phyloP scores from a whole-genome alignment of 2,113 vertebrate species.

The Pipa parva region DNA sequence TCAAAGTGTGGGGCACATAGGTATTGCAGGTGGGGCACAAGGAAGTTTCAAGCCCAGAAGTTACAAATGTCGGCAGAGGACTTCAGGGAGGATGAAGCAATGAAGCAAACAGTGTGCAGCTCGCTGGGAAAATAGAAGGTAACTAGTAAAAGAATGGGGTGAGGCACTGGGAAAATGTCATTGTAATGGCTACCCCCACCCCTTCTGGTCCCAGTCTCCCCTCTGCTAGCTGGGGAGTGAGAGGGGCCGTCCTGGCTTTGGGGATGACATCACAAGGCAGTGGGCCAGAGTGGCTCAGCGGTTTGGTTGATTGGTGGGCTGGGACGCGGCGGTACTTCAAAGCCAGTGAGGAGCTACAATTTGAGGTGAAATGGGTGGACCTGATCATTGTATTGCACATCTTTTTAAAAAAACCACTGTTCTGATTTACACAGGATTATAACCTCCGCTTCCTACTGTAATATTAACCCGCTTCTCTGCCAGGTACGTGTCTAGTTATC shows the following conservation, averaged over 20 bases:
- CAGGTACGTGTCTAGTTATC: too few relatives aligned
- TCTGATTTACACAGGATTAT: slow-evolving; percentile 99
- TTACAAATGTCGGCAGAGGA: too few relatives aligned
- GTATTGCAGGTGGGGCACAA: too few relatives aligned
- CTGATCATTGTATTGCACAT: slow-evolving; percentile 99
- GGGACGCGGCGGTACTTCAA: slow-evolving; percentile 97
- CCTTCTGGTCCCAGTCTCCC: slow-evolving; percentile 41
- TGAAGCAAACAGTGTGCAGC: too few relatives aligned
- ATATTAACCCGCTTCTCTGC: too few relatives aligned
- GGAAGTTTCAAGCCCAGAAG: too few relatives aligned
- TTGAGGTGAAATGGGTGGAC: slow-evolving; percentile 98
- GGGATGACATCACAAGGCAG: slow-evolving; percentile 86
- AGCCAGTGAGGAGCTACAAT: slow-evolving; percentile 96
- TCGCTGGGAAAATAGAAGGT: neutral
- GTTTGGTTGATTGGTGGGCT: slow-evolving; percentile 83
- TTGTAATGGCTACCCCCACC: slow-evolving; percentile 30
- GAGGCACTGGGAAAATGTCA: neutral
- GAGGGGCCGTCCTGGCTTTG: slow-evolving; percentile 20
- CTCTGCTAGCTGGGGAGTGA: slow-evolving; percentile 46
- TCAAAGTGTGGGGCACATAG: too few relatives aligned
- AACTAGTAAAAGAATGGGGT: too few relatives aligned
- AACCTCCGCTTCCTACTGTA: too few relatives aligned
- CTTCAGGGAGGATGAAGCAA: too few relatives aligned
- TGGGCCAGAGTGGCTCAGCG: slow-evolving; percentile 71
- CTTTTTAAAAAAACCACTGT: slow-evolving; percentile 98